Evolutionary conservation across 2,888 invertebrate species (phyloP), one percentile per base, ranked within the genome.

Genomic region (Eilema griseolum): DNA sequence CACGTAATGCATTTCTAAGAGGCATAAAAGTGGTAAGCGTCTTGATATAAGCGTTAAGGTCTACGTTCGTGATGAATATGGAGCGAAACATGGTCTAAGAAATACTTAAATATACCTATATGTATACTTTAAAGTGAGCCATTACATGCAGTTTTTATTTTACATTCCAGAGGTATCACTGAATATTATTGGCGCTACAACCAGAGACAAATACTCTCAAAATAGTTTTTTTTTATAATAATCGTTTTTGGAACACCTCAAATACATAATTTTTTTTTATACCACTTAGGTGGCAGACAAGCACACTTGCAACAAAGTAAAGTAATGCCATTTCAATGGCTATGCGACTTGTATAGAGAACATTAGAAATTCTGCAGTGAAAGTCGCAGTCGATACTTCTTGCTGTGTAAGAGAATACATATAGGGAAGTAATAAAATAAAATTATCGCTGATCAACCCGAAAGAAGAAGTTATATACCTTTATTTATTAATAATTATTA

Each of bases 1-100:
- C 84, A 79, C 81, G 85, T 83, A 88, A 87, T 89, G 88, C 87
- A 89, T 89, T 89, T 87, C 75, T 77, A 83, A 88, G 77, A 81
- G 14, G 24, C 11, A 59, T 59, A 59, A 24, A 77, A 67, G 67
- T 66, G 65, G 66, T 76, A 72, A 75, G 75, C 78, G 73, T 52
- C 66, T 59, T 72, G 73, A 77, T 74, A 77, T 73, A 23, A 62
- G 70, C 67, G 69, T 70, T 78, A 74, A 79, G 74, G 76, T 75
- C 69, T 57, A 28, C 61, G 73, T 56, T 23, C 61, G 61, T 65
- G 61, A 59, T 62, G 62, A 8, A 74, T 69, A 63, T 64, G 62
- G 67, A 70, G 57, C 16, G 56, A 20, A 33, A 59, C 24, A 57
- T 70, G 59, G 23, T 26, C 14, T 24, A 20, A 20, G 16, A 20